phyloP scores from a whole-genome alignment of 1,140 invertebrate genomes.

The Macrostomum lignano region DNA sequence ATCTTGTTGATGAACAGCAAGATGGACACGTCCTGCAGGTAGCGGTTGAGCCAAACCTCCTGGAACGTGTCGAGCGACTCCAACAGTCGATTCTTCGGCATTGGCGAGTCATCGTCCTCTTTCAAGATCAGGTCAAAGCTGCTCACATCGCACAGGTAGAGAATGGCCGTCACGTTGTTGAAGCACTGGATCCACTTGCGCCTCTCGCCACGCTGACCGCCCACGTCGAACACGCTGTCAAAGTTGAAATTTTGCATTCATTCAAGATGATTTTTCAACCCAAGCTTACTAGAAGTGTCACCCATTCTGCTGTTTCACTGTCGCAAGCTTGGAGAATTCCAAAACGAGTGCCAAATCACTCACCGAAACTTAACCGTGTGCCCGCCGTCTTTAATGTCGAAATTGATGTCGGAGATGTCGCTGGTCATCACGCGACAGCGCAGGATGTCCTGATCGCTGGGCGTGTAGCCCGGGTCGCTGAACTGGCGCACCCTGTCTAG shows the following conservation, averaged over 20 bases:
- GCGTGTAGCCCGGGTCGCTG: constrained; percentile 10
- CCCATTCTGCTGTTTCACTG: not conserved
- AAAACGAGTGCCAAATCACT: not conserved
- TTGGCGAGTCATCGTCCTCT: constrained; percentile 41
- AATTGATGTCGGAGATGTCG: constrained; percentile 17
- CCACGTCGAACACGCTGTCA: constrained; percentile 29
- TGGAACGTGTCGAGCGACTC: constrained; percentile 42
- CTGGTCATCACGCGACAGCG: constrained; percentile 18
- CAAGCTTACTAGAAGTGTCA: not conserved
- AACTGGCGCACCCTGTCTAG: constrained; percentile 15
- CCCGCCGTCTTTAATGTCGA: constrained; percentile 14
- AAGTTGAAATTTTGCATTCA: not conserved
- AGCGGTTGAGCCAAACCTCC: constrained; percentile 48
- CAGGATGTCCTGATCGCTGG: constrained; percentile 15
- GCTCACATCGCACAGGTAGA: constrained; percentile 45
- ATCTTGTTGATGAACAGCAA: constrained; percentile 55
- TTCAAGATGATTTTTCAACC: not conserved
- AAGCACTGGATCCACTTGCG: constrained; percentile 57
- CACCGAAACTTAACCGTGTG: constrained; percentile 16
- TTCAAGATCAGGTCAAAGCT: constrained; percentile 44
- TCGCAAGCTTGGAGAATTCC: no score
- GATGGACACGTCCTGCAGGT: constrained; percentile 39
- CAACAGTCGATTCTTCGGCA: constrained; percentile 36
- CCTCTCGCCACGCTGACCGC: constrained; percentile 46
- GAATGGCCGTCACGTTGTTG: constrained; percentile 45